Base-by-base conservation (phyloP, 2,888 invertebrate species). In the Acanthococcus lagerstroemiae region DNA sequence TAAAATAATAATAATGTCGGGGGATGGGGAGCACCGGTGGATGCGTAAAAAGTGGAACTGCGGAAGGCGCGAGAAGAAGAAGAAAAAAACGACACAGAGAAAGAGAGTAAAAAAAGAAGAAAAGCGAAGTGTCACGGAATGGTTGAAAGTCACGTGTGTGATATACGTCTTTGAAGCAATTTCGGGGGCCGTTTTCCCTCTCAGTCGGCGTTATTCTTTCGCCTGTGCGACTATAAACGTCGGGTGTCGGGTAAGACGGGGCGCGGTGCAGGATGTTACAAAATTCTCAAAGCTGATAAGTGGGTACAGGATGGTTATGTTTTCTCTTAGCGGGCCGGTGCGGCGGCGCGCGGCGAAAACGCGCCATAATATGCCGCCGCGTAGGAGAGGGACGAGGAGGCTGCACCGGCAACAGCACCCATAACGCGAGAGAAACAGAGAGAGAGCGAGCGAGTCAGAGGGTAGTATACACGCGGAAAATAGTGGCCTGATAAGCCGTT, bases 401-500 rank as follows among this genome's bases (percentile, higher is more conserved):
- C 30, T 61, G 52, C 52, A 61, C 27, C 24, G 48, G 61, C 61
- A 61, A 61, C 50, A 61, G 61, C 61, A 61, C 61, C 48, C 61
- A 61, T 61, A 61, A 37, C 37, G 37, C 12, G n/a, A 37, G 58
- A 58, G 58, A 45, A 58, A 58, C 58, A 45, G 50, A n/a, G 50
- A 9, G 17, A n/a, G n/a, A n/a, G n/a, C n/a, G n/a, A n/a, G n/a
- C n/a, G 52, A 5, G 52, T 12, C 22, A 26, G 21, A 52, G 61
- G 50, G 52, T 52, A 58, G 52, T 61, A 61, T 61, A 52, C 52
- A 61, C 61, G n/a, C n/a, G 61, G 61, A 61, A 61, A 61, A 61
- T 61, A 61, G 61, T 61, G 52, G 55, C 65, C 66, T 56, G 66
- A 66, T 66, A 66, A 66, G 67, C 67, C 67, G 61, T 67, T 61